Base-by-base conservation (phyloP, 53 echinoderm and acorn worm genomes). In the Echinometra lucunter region DNA sequence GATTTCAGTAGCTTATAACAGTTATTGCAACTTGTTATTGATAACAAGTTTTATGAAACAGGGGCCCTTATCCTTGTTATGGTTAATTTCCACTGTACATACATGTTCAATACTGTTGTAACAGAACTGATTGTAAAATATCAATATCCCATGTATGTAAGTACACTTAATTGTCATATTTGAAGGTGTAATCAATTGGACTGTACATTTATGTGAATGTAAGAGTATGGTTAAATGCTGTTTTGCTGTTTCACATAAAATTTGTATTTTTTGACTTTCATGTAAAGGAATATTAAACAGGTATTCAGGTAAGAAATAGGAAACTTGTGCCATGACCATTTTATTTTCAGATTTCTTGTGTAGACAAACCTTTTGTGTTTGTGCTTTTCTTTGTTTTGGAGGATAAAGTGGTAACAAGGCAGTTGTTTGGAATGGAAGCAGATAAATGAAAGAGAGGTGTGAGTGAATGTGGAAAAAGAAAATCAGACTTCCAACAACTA, bases 191-290 rank as follows among this genome's bases (percentile, higher is more conserved):
- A 32, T 32, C 32, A 34, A 44, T 44, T 81, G 11, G 85, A 85
- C 49, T 85, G 85, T 85, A 85, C 85, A 85, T 47, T 85, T 47
- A 85, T 85, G 47, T 85, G 49, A 85, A n/a, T 85, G 45, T 85
- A 28, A 53, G 53, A 27, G 10, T 85, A 85, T 12, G 30, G 47
- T 53, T 2, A 47, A 85, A 85, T 53, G 49, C 45, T 53, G 45
- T 40, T 45, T 17, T 82, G 82, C 85, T 85, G 47, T 85, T 85
- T 47, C n/a, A 28, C 45, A 49, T 44, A 49, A 49, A 49, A 85
- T 37, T 85, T 47, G 53, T 85, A 85, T 85, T 85, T 53, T 85
- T 85, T 45, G 45, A 85, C 85, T 19, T n/a, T 27, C 4, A 11
- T 49, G 45, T 85, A 53, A 49, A 85, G 85, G 49, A 28, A 49